A percentile compares a stretch with the other conserved stretches of the same genome.
Conservation (phyloP, 2,888 invertebrate genomes). For the Teleiodes luculella region DNA sequence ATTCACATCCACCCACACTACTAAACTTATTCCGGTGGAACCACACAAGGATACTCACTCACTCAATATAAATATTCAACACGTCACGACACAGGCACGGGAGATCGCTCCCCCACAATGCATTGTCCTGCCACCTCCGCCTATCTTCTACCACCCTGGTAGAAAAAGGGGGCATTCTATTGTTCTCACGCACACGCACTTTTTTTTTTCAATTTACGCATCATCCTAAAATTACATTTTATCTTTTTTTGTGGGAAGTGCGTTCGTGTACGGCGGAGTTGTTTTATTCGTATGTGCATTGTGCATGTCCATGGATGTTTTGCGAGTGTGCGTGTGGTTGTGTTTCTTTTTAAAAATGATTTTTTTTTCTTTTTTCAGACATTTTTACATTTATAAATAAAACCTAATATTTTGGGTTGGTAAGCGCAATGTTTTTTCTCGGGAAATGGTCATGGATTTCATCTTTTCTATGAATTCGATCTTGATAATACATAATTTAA, state of each 20-base stretch:
- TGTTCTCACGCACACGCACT: constrained; percentile 80
- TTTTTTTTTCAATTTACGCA: constrained; percentile 40
- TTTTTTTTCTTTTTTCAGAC: no score
- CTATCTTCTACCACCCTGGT: constrained; percentile 66
- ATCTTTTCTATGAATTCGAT: no score
- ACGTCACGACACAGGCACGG: not conserved
- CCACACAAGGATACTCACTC: not conserved
- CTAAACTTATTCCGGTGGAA: not conserved
- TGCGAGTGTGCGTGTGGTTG: no score
- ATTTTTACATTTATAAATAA: no score
- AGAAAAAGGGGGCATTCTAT: constrained; percentile 79
- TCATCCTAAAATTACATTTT: constrained; percentile 5
- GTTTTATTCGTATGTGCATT: not conserved
- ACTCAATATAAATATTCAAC: no score
- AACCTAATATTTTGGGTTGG: no score
- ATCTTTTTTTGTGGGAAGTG: not conserved
- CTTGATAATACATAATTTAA: no score
- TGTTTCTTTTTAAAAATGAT: no score
- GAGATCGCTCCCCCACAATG: constrained; percentile 32
- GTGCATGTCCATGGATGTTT: not conserved
- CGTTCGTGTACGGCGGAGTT: not conserved
- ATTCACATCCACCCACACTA: not conserved
- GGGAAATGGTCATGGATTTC: no score
- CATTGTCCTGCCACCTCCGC: constrained; percentile 53
- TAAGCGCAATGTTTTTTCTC: no score